Evolutionary conservation across 1,140 invertebrate species (phyloP), one percentile per base, ranked within the genome.

Genomic region (Capitella teleta): DNA sequence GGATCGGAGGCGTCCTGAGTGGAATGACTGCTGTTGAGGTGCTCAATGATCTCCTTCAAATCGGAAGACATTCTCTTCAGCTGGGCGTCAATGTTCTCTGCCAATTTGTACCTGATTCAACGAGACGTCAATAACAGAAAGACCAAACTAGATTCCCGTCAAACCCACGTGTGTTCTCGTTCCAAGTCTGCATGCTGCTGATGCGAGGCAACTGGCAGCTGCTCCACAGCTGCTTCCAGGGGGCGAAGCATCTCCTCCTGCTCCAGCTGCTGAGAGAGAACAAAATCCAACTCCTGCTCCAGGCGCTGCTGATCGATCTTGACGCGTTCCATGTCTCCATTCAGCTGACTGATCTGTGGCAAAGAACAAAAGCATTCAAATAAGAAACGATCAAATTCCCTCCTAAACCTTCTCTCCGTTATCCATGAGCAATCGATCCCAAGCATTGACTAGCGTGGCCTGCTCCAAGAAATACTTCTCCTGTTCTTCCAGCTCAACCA

Each of bases 261-360:
- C 65, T 97, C 92, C 56, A 84, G 82, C 68, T 96, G 91, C 62
- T 96, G 91, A 0, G 85, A 82, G 51, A 86, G 76, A 46, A 96
- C 85, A 67, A 94, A 95, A 68, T 96, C 89, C n/a, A 96, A 68
- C 64, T 95, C 90, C 53, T 91, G 84, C 62, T 95, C 89, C 16
- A 96, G 68, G 53, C 86, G 81, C 57, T 87, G 81, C 59, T 96
- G 91, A 61, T 95, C 87, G 23, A 82, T 76, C 73, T 91, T 90
- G 0, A 93, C 85, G 54, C 80, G 77, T 63, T 89, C 83, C 10
- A 94, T 80, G 25, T 86, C 82, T 59, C 85, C 79, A 69, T 89
- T 91, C 1, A 95, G 68, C 51, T 81, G 79, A 3, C 88, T 78
- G 59, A 94, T 92, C 80, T 84, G 70, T 12, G 56, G 12, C 16